Evolutionary conservation across 2,797 vertebrate genomes (phyloP).

Genomic region (Trematomus bernacchii): DNA sequence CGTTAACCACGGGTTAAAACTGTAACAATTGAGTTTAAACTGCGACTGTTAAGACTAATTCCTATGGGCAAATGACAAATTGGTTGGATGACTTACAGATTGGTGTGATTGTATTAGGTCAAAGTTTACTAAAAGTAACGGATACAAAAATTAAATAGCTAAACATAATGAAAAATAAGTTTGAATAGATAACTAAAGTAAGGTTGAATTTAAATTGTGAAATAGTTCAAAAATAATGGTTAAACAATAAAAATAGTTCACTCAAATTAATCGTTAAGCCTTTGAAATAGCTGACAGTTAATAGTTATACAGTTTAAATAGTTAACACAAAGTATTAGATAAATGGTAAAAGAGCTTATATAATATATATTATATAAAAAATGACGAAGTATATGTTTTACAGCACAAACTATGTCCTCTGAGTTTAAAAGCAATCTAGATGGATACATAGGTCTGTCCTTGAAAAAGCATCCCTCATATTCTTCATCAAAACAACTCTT

Average conservation of each 20-base stretch:
- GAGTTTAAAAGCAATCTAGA: conserved; percentile 48
- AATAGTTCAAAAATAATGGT: background rate
- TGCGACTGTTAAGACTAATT: too few relatives aligned
- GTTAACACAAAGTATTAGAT: background rate
- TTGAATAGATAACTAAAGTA: background rate
- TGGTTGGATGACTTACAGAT: too few relatives aligned
- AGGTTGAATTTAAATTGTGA: background rate
- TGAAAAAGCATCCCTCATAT: conserved; percentile 67
- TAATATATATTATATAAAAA: too few relatives aligned
- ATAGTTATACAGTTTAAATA: too few relatives aligned
- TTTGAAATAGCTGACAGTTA: background rate
- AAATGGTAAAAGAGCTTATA: background rate
- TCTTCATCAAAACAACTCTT: conserved; percentile 75
- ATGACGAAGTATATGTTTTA: conserved; percentile 17
- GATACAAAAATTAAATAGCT: background rate
- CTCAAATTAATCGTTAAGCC: background rate
- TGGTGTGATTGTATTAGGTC: too few relatives aligned
- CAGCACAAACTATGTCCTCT: conserved; percentile 47
- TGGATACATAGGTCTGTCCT: conserved; percentile 40
- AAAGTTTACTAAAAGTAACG: too few relatives aligned
- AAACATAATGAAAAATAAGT: background rate
- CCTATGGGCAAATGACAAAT: too few relatives aligned
- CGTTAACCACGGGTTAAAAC: too few relatives aligned
- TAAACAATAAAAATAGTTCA: too few relatives aligned
- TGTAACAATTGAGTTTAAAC: too few relatives aligned